Percentiles rank a stretch among this genome's conserved stretches.
Evolutionary conservation across 1,140 invertebrate species (phyloP).

Genomic region (Diuraphis noxia): DNA sequence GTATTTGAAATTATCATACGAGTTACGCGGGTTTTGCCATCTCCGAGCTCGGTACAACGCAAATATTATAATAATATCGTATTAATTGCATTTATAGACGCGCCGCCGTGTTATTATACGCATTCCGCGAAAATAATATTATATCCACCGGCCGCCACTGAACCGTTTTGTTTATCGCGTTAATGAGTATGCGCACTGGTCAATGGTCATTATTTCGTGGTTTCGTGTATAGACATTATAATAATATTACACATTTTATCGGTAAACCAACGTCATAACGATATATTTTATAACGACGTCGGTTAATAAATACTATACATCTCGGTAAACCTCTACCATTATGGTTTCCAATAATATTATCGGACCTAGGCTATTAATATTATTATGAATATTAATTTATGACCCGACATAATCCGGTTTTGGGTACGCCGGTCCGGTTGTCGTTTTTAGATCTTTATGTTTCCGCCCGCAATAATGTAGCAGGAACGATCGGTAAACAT

Average conservation of each 20-base stretch:
- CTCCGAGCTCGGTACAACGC: too few species aligned
- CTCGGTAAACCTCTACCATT: too few species aligned
- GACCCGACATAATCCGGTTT: neutral
- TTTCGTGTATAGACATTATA: too few species aligned
- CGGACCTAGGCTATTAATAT: too few species aligned
- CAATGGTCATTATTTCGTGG: neutral
- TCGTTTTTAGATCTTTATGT: neutral
- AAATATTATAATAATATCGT: too few species aligned
- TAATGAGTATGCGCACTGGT: neutral
- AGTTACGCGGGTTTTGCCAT: neutral
- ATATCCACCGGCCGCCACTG: too few species aligned
- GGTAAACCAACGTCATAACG: neutral
- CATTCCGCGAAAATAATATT: neutral
- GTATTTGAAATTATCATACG: neutral
- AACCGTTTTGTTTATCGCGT: too few species aligned
- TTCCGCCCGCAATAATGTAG: neutral
- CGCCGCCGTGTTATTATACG: too few species aligned
- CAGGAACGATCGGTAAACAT: neutral
- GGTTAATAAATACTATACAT: too few species aligned
- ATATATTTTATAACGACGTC: neutral
- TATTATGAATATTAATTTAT: too few species aligned
- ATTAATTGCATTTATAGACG: too few species aligned
- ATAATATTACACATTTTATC: too few species aligned
- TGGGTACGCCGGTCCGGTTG: neutral
- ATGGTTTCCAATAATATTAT: neutral